Base-by-base conservation (phyloP, 2,113 vertebrate genomes). In the Psittacara wagleri region DNA sequence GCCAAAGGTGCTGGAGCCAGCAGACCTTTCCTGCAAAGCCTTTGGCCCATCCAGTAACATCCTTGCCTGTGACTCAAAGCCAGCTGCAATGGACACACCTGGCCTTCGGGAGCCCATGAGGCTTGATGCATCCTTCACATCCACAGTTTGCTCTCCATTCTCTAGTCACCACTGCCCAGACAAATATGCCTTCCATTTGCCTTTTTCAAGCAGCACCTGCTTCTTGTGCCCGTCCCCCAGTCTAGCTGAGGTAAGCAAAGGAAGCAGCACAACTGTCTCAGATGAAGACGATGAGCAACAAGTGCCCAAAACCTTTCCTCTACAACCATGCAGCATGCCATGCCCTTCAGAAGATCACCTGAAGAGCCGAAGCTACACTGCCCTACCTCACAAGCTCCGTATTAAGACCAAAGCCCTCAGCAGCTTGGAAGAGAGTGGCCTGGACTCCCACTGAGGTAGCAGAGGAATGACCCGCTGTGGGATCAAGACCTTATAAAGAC, bases 311-410 rank as follows among this genome's bases (percentile, higher is more conserved):
- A 79, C 92, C 14, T 93, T 92, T 37, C 63, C 90, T 22, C 9
- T 64, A 5, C 51, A 83, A 8, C 33, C 73, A 1, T 43, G 63
- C 57, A 24, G 76, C 61, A 44, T 73, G 24, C 13, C 77, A 24
- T 95, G 84, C 75, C 64, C 94, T 16, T 46, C 76, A 3, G 89
- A 93, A 39, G 85, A 49, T 3, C 59, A 72, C 10, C 18, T 33
- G 0, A 92, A 87, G 86, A 67, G 31, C 17, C 76, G 54, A 31
- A 82, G 55, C 55, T 90, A 22, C 39, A 90, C 97, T 11, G 97
- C 97, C 6, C 95, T 98, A 63, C 98, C 98, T 10, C 97, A 98
- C 85, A 99, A 98, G 94, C 96, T 98, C 68, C 95, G 97, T 52
- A 96, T 99, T 79, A 99, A 99, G 80, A 96, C 95, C 57, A 98